Percentiles rank a stretch among this genome's conserved stretches.
Evolutionary conservation across 2,888 invertebrate species (phyloP).

Genomic region (Eupeodes latifasciatus): DNA sequence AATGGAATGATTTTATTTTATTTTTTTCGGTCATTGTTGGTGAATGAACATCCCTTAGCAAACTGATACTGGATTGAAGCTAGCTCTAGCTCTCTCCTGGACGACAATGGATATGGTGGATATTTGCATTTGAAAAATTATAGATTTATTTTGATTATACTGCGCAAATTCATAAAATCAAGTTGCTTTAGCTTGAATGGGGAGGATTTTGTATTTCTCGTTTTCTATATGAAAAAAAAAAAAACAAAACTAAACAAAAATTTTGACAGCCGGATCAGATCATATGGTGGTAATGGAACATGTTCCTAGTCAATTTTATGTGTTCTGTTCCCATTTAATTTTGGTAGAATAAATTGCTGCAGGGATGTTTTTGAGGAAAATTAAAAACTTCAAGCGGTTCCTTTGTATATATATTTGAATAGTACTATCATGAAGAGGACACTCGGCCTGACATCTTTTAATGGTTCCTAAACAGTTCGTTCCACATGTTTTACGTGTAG

Average conservation of each 20-base stretch:
- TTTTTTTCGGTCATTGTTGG: conserved; percentile 27
- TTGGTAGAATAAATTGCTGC: conserved; percentile 21
- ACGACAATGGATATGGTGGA: neutral
- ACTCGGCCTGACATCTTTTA: too few species aligned
- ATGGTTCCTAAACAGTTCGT: too few species aligned
- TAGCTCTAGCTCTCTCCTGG: conserved; percentile 16
- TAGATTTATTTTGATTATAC: conserved; percentile 60
- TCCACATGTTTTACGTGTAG: too few species aligned
- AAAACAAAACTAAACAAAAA: conserved; percentile 56
- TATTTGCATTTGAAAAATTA: conserved; percentile 33
- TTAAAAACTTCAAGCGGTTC: neutral
- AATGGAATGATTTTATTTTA: conserved; percentile 32
- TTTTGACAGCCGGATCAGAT: conserved; percentile 48
- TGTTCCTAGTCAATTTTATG: neutral
- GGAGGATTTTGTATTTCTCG: neutral
- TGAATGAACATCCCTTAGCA: conserved; percentile 58
- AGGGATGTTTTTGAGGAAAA: conserved; percentile 20
- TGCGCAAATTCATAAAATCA: conserved; percentile 66
- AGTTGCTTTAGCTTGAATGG: conserved; percentile 13
- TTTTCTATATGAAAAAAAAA: too few species aligned
- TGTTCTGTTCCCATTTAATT: conserved; percentile 29
- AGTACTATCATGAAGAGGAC: too few species aligned
- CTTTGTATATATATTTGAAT: too few species aligned
- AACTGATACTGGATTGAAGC: conserved; percentile 38
- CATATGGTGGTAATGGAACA: conserved; percentile 17